These are phyloP conservation scores for Lacerta bilineata DNA, from an alignment of 2,797 vertebrate genomes.

Conservation along the genomic window DNA sequence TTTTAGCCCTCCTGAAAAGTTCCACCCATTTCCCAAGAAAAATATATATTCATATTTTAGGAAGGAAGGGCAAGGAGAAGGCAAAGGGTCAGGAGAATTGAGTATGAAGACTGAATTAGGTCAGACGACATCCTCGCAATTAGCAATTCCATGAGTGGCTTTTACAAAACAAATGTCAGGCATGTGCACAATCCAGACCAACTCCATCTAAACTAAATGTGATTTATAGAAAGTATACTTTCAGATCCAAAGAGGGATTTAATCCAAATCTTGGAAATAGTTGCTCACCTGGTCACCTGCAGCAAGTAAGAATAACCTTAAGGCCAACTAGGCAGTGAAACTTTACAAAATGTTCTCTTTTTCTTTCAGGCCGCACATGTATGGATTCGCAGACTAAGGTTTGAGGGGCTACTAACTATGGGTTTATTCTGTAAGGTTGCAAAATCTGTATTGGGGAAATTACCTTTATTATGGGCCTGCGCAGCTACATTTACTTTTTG, in stretches of 20 bases:
- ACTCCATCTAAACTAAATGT: slow-evolving; percentile 36
- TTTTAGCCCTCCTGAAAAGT: not conserved
- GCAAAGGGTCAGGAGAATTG: not conserved
- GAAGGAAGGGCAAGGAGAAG: not conserved
- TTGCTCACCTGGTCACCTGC: not conserved
- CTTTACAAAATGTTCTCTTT: not conserved
- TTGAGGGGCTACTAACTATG: not conserved
- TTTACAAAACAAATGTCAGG: not conserved
- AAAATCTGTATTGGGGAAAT: no score
- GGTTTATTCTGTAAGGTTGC: not conserved
- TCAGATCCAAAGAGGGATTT: slow-evolving; percentile 7
- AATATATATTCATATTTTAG: not conserved
- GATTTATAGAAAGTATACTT: slow-evolving; percentile 1
- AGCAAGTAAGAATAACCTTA: not conserved
- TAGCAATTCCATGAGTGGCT: not conserved
- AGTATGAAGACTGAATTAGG: not conserved
- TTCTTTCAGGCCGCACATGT: not conserved
- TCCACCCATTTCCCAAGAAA: not conserved
- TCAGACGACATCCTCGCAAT: not conserved
- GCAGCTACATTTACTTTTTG: no score
- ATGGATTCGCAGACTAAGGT: not conserved
- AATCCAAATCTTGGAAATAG: slow-evolving; percentile 26
- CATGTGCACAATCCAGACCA: not conserved
- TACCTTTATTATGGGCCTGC: no score
- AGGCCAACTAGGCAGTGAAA: not conserved